Evolutionary conservation across 2,113 vertebrate genomes (phyloP), one percentile per base, ranked within the genome.

Genomic region (Chionodraco myersi): DNA sequence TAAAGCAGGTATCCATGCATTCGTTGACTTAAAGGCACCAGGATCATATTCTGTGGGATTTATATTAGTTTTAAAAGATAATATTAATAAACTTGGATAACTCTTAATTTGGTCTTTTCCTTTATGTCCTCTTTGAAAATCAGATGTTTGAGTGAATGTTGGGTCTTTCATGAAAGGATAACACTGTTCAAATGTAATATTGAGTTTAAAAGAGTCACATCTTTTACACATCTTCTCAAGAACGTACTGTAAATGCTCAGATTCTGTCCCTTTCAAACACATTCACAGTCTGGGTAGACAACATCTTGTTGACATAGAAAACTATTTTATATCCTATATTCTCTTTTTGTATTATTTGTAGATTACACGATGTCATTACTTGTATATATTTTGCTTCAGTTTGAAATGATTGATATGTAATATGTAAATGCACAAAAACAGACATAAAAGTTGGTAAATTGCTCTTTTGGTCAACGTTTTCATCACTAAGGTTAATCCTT

Each of bases 71-170:
- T 96, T 93, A 95, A 97, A 95, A 96, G 95, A 96, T 95, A 94
- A 97, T 96, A 95, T 96, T 95, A 99, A 98, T 98, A 99, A 98
- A 99, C 95, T 96, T 97, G 97, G 97, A 96, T 96, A 96, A 98
- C 96, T 96, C 95, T 95, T 94, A 94, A 77, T 87, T 87, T 96
- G 95, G 95, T 96, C 92, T 88, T 78, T 72, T 90, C 54, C 75
- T 82, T 86, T 85, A 63, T 54, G 54, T 92, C 56, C 18, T 85
- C 49, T 81, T 62, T 87, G 61, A 81, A 69, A 57, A 13, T 61
- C 56, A 9, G 5, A 36, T 49, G 52, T 41, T 21, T 15, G 60
- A 74, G 44, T 82, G 64, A 71, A 68, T 81, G 49, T 71, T 53
- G 62, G 5, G 1, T 64, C n/a, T 5, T 66, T 72, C 41, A 48